phyloP scores from a whole-genome alignment of 2,797 vertebrate species.

The Apodemus agrarius region DNA sequence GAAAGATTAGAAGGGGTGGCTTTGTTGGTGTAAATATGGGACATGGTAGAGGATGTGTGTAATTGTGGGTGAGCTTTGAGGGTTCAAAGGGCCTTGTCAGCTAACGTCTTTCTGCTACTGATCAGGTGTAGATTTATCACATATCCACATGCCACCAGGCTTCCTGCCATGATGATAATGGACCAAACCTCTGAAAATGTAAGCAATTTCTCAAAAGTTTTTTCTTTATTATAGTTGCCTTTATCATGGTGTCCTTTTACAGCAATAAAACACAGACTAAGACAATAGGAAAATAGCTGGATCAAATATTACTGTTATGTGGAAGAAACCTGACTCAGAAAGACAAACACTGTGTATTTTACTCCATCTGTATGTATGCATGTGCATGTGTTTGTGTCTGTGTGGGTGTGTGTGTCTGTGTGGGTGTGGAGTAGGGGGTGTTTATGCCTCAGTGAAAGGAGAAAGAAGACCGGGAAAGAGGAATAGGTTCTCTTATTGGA shows the following conservation, averaged over 20 bases:
- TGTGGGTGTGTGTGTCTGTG: neutral
- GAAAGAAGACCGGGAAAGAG: neutral
- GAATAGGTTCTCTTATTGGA: neutral
- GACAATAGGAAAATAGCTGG: neutral
- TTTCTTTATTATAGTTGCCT: neutral
- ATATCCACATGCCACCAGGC: too few relatives aligned
- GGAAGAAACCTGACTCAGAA: neutral
- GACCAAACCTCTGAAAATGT: neutral
- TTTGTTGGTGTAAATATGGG: neutral
- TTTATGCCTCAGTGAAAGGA: neutral
- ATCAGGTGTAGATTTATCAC: neutral
- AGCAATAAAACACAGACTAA: neutral
- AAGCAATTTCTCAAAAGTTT: neutral
- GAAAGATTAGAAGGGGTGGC: neutral
- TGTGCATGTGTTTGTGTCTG: neutral
- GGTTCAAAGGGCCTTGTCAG: neutral
- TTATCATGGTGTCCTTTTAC: neutral
- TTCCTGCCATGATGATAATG: neutral
- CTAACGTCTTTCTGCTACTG: neutral
- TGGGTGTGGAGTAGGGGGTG: too few relatives aligned
- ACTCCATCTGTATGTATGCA: neutral
- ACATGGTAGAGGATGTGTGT: neutral
- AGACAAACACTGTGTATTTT: neutral
- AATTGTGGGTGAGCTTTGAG: neutral
- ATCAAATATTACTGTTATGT: neutral